Conservation (phyloP, 2,113 vertebrate genomes). For the Theropithecus gelada region DNA sequence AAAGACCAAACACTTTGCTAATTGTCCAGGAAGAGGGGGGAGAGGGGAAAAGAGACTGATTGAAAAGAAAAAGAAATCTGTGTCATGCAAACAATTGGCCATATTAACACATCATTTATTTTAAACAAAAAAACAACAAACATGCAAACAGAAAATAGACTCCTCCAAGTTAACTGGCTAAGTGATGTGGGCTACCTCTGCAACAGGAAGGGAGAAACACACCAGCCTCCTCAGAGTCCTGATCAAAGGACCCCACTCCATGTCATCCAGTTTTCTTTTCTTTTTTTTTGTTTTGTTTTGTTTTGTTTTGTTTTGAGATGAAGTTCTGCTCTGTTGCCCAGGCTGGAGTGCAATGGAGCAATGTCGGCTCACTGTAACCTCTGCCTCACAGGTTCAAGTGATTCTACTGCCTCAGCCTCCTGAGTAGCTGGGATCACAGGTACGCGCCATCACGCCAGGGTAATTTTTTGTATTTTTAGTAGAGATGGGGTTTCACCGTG, state of each 20-base stretch:
- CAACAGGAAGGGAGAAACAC: background rate
- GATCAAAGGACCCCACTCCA: background rate
- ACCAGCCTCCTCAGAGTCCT: background rate
- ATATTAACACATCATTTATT: conserved; percentile 39
- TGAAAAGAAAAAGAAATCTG: conserved; percentile 35
- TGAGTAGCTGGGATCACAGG: too few species aligned
- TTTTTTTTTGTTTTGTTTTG: too few species aligned
- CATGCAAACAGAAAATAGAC: background rate
- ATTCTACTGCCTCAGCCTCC: too few species aligned
- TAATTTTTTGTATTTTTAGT: too few species aligned
- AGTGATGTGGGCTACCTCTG: background rate
- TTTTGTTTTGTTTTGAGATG: too few species aligned
- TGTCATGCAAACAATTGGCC: conserved; percentile 43
- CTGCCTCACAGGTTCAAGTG: too few species aligned
- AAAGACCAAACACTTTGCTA: conserved; percentile 90
- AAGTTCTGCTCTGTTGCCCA: too few species aligned
- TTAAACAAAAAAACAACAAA: conserved; percentile 17
- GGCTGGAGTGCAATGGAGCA: too few species aligned
- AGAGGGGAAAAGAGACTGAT: background rate
- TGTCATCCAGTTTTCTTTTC: too few species aligned
- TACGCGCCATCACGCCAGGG: rapidly evolving
- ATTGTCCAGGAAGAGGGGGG: conserved; percentile 83
- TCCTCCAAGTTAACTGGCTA: background rate
- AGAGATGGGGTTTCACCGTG: too few species aligned
- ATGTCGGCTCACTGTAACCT: too few species aligned